These are phyloP conservation scores for Andrena chrysosceles DNA, from an alignment of 2,888 invertebrate species.

Conservation along the genomic window DNA sequence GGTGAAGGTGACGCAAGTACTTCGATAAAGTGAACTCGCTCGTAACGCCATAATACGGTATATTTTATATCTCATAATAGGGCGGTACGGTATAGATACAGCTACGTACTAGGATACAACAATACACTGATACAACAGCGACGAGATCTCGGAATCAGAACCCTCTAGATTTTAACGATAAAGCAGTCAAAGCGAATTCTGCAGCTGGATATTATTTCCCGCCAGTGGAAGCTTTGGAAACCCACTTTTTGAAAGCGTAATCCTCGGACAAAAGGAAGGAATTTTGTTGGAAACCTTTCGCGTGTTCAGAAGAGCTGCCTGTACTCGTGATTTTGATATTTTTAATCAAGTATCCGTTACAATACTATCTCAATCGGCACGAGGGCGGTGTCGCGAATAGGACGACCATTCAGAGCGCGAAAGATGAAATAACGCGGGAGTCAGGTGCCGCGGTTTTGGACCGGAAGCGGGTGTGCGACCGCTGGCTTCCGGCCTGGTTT, in stretches of 20 bases:
- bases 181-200: slow-evolving; percentile 36
- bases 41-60: slow-evolving; percentile 11
- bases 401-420: slow-evolving; percentile 60
- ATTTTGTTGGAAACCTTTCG: slow-evolving; percentile 1
- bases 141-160: neutral
- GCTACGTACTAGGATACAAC: slow-evolving; percentile 1
- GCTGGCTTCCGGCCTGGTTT: slow-evolving; percentile 74
- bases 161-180: slow-evolving; percentile 30
- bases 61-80: slow-evolving; percentile 26
- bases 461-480: slow-evolving; percentile 69
- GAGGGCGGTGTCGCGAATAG: slow-evolving; percentile 45
- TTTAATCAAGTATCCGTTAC: slow-evolving; percentile 18
- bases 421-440: slow-evolving; percentile 68
- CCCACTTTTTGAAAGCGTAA: slow-evolving; percentile 4
- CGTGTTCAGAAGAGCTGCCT: neutral
- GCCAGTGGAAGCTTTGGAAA: slow-evolving; percentile 23
- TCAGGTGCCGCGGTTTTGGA: slow-evolving; percentile 64
- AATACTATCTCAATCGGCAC: slow-evolving; percentile 58
- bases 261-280: slow-evolving; percentile 10
- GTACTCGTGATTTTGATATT: neutral
- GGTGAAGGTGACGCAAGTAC: slow-evolving; percentile 45
- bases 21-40: slow-evolving; percentile 32
- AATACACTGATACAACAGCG: slow-evolving; percentile 4
- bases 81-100: neutral
- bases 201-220: slow-evolving; percentile 24